Conservation (phyloP, 2,113 vertebrate species). For the Steatornis caripensis region DNA sequence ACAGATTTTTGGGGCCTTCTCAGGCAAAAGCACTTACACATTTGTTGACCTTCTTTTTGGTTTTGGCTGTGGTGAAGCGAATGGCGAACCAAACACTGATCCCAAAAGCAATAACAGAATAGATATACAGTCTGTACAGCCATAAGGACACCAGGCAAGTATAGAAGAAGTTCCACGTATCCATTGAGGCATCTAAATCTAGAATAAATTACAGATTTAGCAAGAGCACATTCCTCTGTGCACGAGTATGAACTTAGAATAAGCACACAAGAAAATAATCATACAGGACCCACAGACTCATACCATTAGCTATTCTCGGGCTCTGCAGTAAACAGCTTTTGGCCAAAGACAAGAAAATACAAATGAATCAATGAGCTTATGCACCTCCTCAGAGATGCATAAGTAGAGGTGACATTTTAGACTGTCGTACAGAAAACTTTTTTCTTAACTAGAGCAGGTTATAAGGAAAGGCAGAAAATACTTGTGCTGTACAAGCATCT, state of each 20-base stretch:
- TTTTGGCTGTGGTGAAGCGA: constrained; percentile 65
- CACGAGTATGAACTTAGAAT: neutral
- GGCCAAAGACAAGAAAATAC: neutral
- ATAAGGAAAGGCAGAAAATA: neutral
- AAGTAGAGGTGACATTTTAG: neutral
- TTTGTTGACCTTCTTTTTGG: constrained; percentile 70
- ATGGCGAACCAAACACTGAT: constrained; percentile 81
- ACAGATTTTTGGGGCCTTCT: neutral
- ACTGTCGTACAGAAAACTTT: accelerated
- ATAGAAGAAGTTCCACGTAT: constrained; percentile 44
- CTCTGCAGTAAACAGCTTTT: neutral
- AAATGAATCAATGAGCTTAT: neutral
- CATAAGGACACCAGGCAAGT: constrained; percentile 74
- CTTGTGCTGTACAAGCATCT: neutral
- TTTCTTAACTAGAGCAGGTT: neutral
- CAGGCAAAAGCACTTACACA: neutral
- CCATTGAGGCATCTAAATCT: constrained; percentile 51
- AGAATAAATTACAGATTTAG: neutral
- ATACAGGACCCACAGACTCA: neutral
- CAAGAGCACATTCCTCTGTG: neutral
- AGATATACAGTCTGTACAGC: constrained; percentile 86
- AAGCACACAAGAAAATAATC: neutral
- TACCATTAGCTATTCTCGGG: neutral
- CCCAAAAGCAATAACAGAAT: constrained; percentile 77
- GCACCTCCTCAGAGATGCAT: neutral